Evolutionary conservation across 2,113 vertebrate species (phyloP), one percentile per base, ranked within the genome.

Genomic region (Ptilonorhynchus violaceus): DNA sequence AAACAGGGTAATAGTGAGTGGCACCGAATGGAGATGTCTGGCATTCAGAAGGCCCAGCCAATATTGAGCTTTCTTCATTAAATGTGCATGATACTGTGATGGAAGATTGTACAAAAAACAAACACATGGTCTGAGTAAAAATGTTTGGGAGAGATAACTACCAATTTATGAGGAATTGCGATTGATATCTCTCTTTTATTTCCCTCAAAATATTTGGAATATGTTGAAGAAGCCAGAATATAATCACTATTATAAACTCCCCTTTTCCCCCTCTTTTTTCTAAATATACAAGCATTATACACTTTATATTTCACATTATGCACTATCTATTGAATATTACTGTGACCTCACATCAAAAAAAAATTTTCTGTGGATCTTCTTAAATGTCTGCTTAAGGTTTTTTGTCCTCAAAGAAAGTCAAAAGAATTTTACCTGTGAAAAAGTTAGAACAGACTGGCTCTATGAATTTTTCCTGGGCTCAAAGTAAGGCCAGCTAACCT

Each of bases 1-100:
- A 96, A 93, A 27, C 47, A 64, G 27, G 81, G 30, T 93, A 88
- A 93, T 77, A 62, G 52, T 76, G 89, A 93, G 62, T 84, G 83
- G 60, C 68, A 67, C 39, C 67, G 83, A 92, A 89, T 2, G 17
- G 76, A 84, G 59, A 94, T 74, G 28, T 91, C 72, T 92, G 64
- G 19, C 52, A 86, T 81, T 62, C 80, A 86, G n/a, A 88, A 93
- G 39, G 15, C 56, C 39, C 21, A 84, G 68, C 21, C 72, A 80
- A 50, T 92, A 91, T 21, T 50, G 35, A 91, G 87, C 42, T 49
- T 49, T 88, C 59, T 92, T 81, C 72, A 72, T 92, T 91, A 86
- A 91, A 93, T 81, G 68, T 69, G 22, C 16, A 78, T 53, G 80
- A 44, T 62, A 20, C 1, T 58, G 14, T 62, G 41, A 78, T 76